Evolutionary conservation across 2,888 invertebrate genomes (phyloP), one percentile per base, ranked within the genome.

Genomic region (Timema cristinae): DNA sequence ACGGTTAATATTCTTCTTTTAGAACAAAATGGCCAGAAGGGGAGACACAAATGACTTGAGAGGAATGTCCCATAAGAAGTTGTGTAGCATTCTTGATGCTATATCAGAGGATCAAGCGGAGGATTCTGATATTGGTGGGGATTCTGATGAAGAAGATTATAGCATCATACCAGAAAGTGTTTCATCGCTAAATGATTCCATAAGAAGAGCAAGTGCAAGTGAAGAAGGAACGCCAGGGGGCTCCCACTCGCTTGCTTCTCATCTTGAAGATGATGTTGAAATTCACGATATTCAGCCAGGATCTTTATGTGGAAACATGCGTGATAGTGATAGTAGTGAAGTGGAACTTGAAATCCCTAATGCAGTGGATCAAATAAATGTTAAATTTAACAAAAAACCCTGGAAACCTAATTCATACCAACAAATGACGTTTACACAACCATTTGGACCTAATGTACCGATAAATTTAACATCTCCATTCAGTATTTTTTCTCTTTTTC

Each of bases 401-500:
- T 63, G 63, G 5, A 15, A 32, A 47, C 63, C 63, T 9, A 63
- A 16, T 47, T 48, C 8, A 47, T 63, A 10, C 13, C 48, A 32
- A 47, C 10, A 32, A 63, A 63, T 47, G 13, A 47, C 7, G 8
- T 63, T 16, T 63, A 47, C 63, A 32, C 63, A 15, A 13, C 63
- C 63, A 63, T 63, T 10, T 67, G 67, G 16, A 0, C 67, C n/a
- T 67, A 67, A n/a, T 10, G 51, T 15, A 11, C 10, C 8, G n/a
- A 50, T 68, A 51, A 1, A 68, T 68, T 11, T 68, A 32, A 47
- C 51, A 51, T 47, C 47, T 54, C 54, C 51, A 68, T 47, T 68
- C 15, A 48, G 47, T 10, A 61, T 52, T 49, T 66, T n/a, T 70
- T 51, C 7, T 63, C 32, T 16, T n/a, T 11, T 68, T 70, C 51